Evolutionary conservation across 92 coral and sea anemone species (phyloP), one percentile per base, ranked within the genome.

Genomic region (Hydrozoanthus gracilis): DNA sequence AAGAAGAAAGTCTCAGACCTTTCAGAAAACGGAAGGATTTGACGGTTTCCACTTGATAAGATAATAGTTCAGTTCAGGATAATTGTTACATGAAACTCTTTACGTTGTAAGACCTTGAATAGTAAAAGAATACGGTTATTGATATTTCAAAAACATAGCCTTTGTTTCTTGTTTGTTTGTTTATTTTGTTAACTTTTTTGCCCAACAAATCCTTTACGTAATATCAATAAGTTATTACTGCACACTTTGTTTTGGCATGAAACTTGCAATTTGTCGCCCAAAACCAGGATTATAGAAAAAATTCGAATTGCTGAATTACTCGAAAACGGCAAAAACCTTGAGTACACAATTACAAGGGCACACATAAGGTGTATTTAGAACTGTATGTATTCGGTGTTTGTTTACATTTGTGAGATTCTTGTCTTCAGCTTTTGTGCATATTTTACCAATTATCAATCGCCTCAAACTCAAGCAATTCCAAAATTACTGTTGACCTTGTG

Each of bases 31-130:
- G 79, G 45, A 74, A 74, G 20, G 49, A 74, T 74, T 74, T 74
- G 79, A 74, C 79, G 79, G 79, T 74, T 74, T 74, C 79, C 79
- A 74, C n/a, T 74, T 74, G 62, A 74, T 74, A 74, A 74, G 79
- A 18, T 74, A 74, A 74, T 51, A 74, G 35, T 73, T 73, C 78
- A 73, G 78, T 73, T 73, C 78, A 73, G 78, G 60, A 73, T 73
- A 48, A 73, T 73, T 73, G 78, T 73, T 73, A 49, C 78, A 73
- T 73, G 75, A 70, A 70, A 70, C 45, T 72, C 44, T 4, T 72
- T 72, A 72, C 77, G 18, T 72, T 11, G 44, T 72, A 73, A 73
- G 47, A 73, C 12, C 78, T 73, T 68, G 73, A 68, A 68, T 68
- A n/a, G 47, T 73, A 73, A 73, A 73, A 48, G 78, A 73, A 73